Evolutionary conservation across 2,113 vertebrate species (phyloP).

Genomic region (Vicugna pacos): DNA sequence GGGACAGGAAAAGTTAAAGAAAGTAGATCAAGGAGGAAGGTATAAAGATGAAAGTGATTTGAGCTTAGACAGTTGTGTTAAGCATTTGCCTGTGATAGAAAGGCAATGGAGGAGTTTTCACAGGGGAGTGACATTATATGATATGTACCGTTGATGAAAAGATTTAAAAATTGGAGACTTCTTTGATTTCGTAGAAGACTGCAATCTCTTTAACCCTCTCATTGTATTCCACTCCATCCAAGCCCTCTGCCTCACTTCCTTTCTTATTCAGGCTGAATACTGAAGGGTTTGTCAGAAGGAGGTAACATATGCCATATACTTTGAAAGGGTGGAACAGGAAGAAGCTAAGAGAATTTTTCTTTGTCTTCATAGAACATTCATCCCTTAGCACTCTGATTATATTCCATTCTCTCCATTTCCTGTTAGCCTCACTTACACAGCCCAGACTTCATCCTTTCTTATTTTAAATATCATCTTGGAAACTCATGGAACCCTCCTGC

Average conservation of each 20-base stretch:
- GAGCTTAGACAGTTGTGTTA: neutral
- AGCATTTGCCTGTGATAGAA: neutral
- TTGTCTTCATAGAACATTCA: constrained; percentile 62
- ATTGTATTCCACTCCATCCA: neutral
- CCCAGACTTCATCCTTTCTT: neutral
- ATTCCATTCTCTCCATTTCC: neutral
- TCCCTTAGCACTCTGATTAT: constrained; percentile 36
- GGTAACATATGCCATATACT: neutral
- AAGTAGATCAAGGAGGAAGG: neutral
- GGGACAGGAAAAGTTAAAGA: neutral
- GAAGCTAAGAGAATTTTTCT: constrained; percentile 64
- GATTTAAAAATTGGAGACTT: neutral
- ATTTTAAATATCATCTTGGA: neutral
- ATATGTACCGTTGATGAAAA: neutral
- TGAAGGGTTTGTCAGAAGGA: neutral
- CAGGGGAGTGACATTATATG: neutral
- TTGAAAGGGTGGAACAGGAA: neutral
- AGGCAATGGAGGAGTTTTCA: neutral
- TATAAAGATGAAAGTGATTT: neutral
- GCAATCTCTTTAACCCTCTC: neutral
- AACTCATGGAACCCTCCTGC: neutral
- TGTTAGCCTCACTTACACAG: neutral
- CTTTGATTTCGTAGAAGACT: neutral
- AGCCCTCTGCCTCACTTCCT: neutral
- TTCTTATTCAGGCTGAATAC: neutral